phyloP scores from a whole-genome alignment of 23 tunicate species.

The Botrylloides violaceus region DNA sequence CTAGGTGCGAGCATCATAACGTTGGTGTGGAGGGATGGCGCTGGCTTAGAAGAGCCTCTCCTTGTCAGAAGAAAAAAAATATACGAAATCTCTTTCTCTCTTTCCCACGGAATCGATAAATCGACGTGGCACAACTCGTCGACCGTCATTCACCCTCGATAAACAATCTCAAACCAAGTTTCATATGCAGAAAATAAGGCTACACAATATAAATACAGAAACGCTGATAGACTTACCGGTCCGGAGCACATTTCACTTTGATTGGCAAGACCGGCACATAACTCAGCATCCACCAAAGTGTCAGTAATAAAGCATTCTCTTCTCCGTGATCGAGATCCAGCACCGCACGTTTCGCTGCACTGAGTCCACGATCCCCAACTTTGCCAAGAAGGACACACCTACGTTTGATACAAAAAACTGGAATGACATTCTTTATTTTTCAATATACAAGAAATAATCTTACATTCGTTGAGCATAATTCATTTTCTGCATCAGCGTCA shows the following conservation, averaged over 20 bases:
- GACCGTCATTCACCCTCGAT: too few species aligned
- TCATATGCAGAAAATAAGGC: too few species aligned
- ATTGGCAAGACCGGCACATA: conserved; percentile 22
- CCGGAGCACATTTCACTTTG: conserved; percentile 23
- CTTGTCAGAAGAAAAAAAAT: too few species aligned
- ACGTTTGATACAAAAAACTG: not conserved
- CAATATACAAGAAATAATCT: not conserved
- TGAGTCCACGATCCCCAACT: conserved; percentile 10
- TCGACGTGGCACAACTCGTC: too few species aligned
- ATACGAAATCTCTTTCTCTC: too few species aligned
- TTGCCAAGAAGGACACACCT: conserved; percentile 1
- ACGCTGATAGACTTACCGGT: conserved; percentile 25
- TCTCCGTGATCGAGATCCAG: not conserved
- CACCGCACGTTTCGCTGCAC: conserved; percentile 12
- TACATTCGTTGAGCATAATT: conserved; percentile 1
- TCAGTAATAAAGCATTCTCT: not conserved
- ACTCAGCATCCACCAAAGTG: not conserved
- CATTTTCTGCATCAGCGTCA: not conserved
- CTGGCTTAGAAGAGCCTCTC: too few species aligned
- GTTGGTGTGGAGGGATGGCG: too few species aligned
- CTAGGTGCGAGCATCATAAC: too few species aligned
- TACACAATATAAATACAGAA: not conserved
- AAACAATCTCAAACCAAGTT: too few species aligned
- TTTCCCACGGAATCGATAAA: too few species aligned
- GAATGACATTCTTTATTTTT: not conserved